These are phyloP conservation scores for Meriones unguiculatus DNA, from an alignment of 2,113 vertebrate species.

Conservation along the genomic window DNA sequence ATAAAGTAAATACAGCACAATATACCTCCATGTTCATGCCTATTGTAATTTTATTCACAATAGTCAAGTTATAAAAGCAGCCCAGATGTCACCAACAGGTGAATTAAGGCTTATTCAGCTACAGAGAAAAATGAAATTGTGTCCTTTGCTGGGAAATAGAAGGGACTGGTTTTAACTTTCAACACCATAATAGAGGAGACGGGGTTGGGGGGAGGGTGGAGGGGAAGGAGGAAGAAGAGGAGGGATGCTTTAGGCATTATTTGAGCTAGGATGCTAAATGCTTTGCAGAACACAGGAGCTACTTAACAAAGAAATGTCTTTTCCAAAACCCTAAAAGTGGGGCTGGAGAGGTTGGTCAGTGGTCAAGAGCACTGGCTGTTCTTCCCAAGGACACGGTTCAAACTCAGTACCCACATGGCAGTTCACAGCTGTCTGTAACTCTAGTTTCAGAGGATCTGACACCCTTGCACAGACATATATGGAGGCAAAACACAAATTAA, in stretches of 20 bases:
- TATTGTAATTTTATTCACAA: background rate
- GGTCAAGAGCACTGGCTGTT: too few relatives aligned
- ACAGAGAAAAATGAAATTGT: background rate
- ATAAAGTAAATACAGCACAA: background rate
- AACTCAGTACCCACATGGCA: too few relatives aligned
- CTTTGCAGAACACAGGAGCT: background rate
- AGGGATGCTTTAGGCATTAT: background rate
- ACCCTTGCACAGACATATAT: too few relatives aligned
- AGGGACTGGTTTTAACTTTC: slow-evolving; percentile 13
- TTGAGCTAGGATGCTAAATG: background rate
- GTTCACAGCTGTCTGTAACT: too few relatives aligned
- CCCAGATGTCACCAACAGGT: background rate
- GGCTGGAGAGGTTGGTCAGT: too few relatives aligned
- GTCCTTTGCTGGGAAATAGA: background rate
- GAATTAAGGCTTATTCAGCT: background rate
- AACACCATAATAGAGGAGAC: background rate
- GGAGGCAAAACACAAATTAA: too few relatives aligned
- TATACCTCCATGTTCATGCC: background rate
- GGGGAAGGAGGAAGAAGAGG: background rate
- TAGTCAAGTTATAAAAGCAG: background rate
- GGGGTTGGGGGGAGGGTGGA: background rate
- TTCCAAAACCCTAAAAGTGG: slow-evolving; percentile 2
- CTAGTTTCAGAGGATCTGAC: too few relatives aligned
- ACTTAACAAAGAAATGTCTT: background rate
- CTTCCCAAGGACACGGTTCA: too few relatives aligned